These are phyloP conservation scores for Apotomis capreana DNA, from an alignment of 2,888 invertebrate genomes.

Conservation along the genomic window DNA sequence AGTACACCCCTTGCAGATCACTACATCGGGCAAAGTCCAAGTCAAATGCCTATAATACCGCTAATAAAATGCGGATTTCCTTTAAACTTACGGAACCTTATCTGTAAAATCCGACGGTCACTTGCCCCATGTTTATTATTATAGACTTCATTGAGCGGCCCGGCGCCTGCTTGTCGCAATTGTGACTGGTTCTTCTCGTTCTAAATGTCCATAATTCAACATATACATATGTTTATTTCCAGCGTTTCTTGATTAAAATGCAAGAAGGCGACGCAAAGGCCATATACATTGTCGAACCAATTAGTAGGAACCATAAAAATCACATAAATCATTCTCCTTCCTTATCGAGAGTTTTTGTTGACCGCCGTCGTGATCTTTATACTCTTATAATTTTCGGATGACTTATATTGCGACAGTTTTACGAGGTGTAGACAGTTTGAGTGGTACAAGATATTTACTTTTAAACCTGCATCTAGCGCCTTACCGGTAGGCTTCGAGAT, in stretches of 20 bases:
- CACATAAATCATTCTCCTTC: slow-evolving; percentile 72
- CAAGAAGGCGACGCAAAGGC: slow-evolving; percentile 70
- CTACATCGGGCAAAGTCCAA: no score
- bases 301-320: slow-evolving; percentile 76
- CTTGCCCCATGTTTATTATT: slow-evolving; percentile 75
- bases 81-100: slow-evolving; percentile 15
- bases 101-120: slow-evolving; percentile 43
- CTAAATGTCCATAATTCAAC: slow-evolving; percentile 73
- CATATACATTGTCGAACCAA: slow-evolving; percentile 77
- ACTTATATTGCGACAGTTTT: slow-evolving; percentile 71
- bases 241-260: slow-evolving; percentile 76
- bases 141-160: slow-evolving; percentile 74
- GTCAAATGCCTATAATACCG: background rate
- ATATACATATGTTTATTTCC: slow-evolving; percentile 66
- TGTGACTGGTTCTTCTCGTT: slow-evolving; percentile 81
- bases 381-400: slow-evolving; percentile 63
- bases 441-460: slow-evolving; percentile 56
- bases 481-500: slow-evolving; percentile 6
- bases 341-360: slow-evolving; percentile 66
- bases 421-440: slow-evolving; percentile 73
- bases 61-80: background rate
- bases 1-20: no score
- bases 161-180: slow-evolving; percentile 78
- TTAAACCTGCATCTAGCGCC: slow-evolving; percentile 43
- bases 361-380: slow-evolving; percentile 62